phyloP scores from a whole-genome alignment of 1,140 invertebrate species.

The Hyles vespertilio region DNA sequence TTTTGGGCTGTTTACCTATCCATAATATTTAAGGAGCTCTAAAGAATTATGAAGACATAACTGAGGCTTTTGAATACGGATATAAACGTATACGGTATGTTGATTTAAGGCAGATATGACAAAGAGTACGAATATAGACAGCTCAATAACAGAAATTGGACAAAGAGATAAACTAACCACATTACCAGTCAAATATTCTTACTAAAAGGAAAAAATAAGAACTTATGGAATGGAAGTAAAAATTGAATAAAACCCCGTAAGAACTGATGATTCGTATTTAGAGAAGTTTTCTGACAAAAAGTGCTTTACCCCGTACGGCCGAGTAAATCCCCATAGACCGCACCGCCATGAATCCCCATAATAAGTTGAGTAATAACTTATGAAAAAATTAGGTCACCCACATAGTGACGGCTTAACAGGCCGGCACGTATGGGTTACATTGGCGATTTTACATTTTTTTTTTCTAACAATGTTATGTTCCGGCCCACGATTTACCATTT shows the following conservation, averaged over 20 bases:
- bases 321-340: conserved; percentile 21
- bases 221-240: not conserved
- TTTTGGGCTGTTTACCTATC: too few species aligned
- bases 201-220: too few species aligned
- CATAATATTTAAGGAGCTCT: too few species aligned
- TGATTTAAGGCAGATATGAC: too few species aligned
- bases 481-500: too few species aligned
- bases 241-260: conserved; percentile 1
- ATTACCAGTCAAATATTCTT: too few species aligned
- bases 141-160: too few species aligned
- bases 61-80: too few species aligned
- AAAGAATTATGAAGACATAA: too few species aligned
- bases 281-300: conserved; percentile 13
- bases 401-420: conserved; percentile 8
- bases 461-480: conserved; percentile 8
- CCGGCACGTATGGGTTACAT: conserved; percentile 14
- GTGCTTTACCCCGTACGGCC: conserved; percentile 2
- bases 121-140: too few species aligned
- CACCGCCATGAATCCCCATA: conserved; percentile 18
- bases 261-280: conserved; percentile 11
- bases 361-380: conserved; percentile 23
- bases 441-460: conserved; percentile 20
- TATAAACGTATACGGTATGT: too few species aligned
- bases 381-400: conserved; percentile 23
- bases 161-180: too few species aligned